These are phyloP conservation scores for Lycocerus yunnanus DNA, from an alignment of 2,888 invertebrate species.

Conservation along the genomic window DNA sequence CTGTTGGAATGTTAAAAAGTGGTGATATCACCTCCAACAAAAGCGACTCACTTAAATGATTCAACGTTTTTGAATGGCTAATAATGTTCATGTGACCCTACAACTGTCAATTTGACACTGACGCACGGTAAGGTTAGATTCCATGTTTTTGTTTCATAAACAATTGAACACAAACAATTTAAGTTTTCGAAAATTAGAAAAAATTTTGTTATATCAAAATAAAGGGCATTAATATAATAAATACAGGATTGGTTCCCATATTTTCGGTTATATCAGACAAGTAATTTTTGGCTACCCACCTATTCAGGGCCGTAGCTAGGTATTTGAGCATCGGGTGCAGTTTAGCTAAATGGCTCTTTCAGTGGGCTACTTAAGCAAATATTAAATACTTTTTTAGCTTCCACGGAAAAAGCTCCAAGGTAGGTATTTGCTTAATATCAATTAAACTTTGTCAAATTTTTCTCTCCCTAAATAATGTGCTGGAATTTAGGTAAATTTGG, in stretches of 20 bases:
- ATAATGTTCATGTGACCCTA: conserved; percentile 19
- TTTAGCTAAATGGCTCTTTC: no score
- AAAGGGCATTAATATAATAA: background rate
- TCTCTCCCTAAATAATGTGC: no score
- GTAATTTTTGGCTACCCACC: no score
- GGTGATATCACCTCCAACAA: conserved; percentile 21
- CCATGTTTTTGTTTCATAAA: background rate
- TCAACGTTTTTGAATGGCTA: conserved; percentile 21
- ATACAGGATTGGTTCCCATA: background rate
- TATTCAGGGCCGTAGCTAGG: no score
- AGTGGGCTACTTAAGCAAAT: no score
- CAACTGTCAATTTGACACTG: conserved; percentile 5
- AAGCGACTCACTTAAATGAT: conserved; percentile 12
- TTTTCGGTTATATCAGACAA: no score
- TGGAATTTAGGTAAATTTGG: no score
- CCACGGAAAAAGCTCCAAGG: no score
- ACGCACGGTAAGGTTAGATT: background rate
- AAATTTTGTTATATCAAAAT: background rate
- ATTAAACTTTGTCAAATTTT: no score
- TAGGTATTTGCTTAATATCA: no score
- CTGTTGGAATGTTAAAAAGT: conserved; percentile 20
- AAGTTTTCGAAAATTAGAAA: background rate
- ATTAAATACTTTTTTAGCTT: no score
- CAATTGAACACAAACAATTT: background rate
- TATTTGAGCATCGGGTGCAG: no score